Conservation (phyloP, 2,888 invertebrate genomes). For the Hirtodrosophila duncani region DNA sequence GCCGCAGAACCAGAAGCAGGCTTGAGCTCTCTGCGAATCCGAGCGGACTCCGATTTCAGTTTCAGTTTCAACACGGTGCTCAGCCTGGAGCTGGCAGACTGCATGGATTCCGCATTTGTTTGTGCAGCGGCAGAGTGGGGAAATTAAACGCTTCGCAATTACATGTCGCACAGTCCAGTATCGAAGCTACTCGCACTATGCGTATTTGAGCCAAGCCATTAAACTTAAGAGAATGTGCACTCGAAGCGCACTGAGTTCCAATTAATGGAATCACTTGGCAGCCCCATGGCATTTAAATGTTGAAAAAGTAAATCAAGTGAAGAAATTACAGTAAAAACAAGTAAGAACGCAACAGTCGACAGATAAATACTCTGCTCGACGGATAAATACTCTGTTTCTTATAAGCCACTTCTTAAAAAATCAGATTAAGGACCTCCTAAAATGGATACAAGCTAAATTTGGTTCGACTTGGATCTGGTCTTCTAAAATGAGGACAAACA, state of each 20-base stretch:
- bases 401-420: too few relatives aligned
- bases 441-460: too few relatives aligned
- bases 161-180: conserved; percentile 18
- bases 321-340: too few relatives aligned
- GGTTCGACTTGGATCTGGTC: too few relatives aligned
- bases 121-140: conserved; percentile 28
- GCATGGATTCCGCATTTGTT: conserved; percentile 26
- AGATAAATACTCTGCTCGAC: too few relatives aligned
- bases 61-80: conserved; percentile 1
- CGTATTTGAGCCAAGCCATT: too few relatives aligned
- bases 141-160: conserved; percentile 53
- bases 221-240: conserved; percentile 23
- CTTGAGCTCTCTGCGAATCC: neutral
- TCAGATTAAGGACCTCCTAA: too few relatives aligned
- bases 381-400: too few relatives aligned
- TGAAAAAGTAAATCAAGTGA: too few relatives aligned
- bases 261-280: conserved; percentile 29
- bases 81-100: conserved; percentile 14
- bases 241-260: conserved; percentile 26
- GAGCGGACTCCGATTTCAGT: conserved; percentile 38
- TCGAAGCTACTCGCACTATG: neutral
- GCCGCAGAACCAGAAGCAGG: neutral
- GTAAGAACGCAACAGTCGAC: too few relatives aligned
- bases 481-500: too few relatives aligned
- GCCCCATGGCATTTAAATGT: too few relatives aligned